Percentiles rank a stretch among this genome's conserved stretches.
These are phyloP conservation scores for Metalampra italica DNA, from an alignment of 2,888 invertebrate species.

Conservation along the genomic window DNA sequence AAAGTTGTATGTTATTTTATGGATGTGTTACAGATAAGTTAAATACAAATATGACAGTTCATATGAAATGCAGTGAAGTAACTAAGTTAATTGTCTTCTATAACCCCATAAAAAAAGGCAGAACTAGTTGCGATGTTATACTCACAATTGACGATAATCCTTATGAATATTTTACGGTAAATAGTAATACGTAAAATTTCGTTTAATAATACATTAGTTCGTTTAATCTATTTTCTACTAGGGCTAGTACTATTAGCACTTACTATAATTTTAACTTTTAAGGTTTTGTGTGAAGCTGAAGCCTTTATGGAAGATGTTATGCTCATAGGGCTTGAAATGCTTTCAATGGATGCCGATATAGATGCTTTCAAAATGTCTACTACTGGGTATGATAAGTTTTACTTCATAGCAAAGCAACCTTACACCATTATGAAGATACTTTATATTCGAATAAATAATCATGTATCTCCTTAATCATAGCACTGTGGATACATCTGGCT, in stretches of 20 bases:
- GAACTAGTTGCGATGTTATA: slow-evolving; percentile 51
- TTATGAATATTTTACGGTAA: slow-evolving; percentile 62
- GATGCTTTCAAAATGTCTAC: slow-evolving; percentile 45
- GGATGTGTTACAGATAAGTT: slow-evolving; percentile 29
- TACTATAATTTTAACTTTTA: neutral
- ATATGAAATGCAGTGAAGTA: slow-evolving; percentile 41
- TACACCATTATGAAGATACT: neutral
- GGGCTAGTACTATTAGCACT: neutral
- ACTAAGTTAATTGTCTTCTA: slow-evolving; percentile 44
- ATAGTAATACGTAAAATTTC: too few relatives aligned
- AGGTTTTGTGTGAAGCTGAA: slow-evolving; percentile 66
- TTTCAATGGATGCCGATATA: slow-evolving; percentile 60
- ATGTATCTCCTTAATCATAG: slow-evolving; percentile 20
- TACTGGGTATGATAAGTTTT: neutral
- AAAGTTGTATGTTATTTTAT: too few relatives aligned
- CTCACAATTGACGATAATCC: slow-evolving; percentile 58
- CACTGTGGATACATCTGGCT: slow-evolving; percentile 34
- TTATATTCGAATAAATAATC: neutral
- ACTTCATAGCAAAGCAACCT: neutral
- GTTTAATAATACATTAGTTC: neutral
- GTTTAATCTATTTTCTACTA: neutral
- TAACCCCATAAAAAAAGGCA: slow-evolving; percentile 56
- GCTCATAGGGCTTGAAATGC: slow-evolving; percentile 61
- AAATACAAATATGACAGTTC: slow-evolving; percentile 35
- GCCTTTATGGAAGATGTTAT: slow-evolving; percentile 70